Conservation (phyloP, 2,797 vertebrate species). For the Acrossocheilus wenchowensis region DNA sequence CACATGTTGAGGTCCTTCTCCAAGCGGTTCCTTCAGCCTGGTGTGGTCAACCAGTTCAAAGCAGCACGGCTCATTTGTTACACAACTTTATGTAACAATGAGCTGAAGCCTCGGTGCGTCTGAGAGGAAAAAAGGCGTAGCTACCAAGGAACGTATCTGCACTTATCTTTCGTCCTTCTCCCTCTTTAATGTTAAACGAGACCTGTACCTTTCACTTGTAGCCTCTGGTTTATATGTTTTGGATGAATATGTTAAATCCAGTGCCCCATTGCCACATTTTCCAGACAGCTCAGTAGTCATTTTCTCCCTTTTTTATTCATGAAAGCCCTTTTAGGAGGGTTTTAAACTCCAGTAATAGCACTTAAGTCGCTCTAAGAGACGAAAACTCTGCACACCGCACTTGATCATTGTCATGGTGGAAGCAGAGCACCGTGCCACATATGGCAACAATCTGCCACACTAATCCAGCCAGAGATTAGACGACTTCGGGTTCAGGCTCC, state of each 20-base stretch:
- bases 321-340: constrained; percentile 56
- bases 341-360: constrained; percentile 73
- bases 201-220: constrained; percentile 55
- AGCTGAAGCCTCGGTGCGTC: constrained; percentile 71
- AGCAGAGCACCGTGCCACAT: constrained; percentile 79
- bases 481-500: constrained; percentile 77
- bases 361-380: constrained; percentile 66
- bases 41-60: constrained; percentile 85
- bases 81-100: constrained; percentile 81
- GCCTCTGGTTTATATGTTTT: constrained; percentile 69
- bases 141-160: constrained; percentile 69
- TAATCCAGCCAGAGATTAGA: constrained; percentile 76
- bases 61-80: constrained; percentile 82
- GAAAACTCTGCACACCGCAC: constrained; percentile 71
- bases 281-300: constrained; percentile 55
- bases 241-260: constrained; percentile 68
- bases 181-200: constrained; percentile 55
- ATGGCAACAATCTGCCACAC: constrained; percentile 84
- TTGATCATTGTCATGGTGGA: constrained; percentile 78
- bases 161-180: constrained; percentile 54
- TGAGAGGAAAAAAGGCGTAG: constrained; percentile 60
- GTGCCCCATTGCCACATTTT: constrained; percentile 56
- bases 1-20: constrained; percentile 77
- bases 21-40: constrained; percentile 78
- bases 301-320: constrained; percentile 55